Evolutionary conservation across 2,113 vertebrate genomes (phyloP).

Genomic region (Capreolus pygargus): DNA sequence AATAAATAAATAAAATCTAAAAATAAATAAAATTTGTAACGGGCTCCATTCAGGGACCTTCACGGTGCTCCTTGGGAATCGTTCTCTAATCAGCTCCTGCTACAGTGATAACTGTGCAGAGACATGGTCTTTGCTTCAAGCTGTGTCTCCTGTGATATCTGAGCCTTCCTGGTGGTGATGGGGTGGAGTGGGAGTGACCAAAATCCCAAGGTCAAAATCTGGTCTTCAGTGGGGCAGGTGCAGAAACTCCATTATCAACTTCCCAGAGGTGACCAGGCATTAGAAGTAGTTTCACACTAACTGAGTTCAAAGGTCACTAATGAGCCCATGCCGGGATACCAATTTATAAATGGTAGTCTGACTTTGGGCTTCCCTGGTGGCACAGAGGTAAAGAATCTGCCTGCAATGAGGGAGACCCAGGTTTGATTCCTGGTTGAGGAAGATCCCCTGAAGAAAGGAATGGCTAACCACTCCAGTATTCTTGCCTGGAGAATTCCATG

Average conservation of each 20-base stretch:
- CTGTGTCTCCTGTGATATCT: background rate
- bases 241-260: background rate
- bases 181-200: background rate
- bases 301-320: background rate
- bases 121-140: background rate
- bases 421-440: background rate
- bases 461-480: background rate
- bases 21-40: background rate
- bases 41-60: background rate
- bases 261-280: background rate
- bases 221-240: background rate
- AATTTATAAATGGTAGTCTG: background rate
- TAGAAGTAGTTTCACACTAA: background rate
- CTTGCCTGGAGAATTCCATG: background rate
- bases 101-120: background rate
- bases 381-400: too few species aligned
- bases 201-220: background rate
- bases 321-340: background rate
- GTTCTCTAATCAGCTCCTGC: background rate
- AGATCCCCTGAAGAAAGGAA: background rate
- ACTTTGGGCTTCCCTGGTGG: background rate
- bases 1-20: background rate
- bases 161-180: background rate
- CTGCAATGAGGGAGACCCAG: too few species aligned
- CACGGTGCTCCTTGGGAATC: background rate